Evolutionary conservation across 2,113 vertebrate genomes (phyloP), one percentile per base, ranked within the genome.

Genomic region (Ibidorhyncha struthersii): DNA sequence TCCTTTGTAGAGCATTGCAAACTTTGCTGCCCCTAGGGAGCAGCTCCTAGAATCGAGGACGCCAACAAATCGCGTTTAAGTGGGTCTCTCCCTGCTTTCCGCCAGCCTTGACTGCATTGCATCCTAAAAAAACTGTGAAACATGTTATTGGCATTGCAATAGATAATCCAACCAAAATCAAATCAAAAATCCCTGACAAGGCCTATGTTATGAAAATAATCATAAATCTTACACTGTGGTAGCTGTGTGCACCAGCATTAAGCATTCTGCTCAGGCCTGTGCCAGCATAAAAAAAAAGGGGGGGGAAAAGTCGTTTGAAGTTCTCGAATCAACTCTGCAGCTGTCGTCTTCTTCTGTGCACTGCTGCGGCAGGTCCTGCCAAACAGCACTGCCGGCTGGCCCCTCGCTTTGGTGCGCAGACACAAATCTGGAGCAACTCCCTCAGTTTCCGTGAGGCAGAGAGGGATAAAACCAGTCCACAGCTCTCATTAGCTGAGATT

Each of bases 111-210:
- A 82, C 89, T 93, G 76, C 45, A 36, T 10, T 82, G 90, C 63
- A 78, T 94, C 70, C 82, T 82, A 56, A 86, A 97, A 59, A 95
- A 89, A 9, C 38, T 69, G 55, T 80, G 86, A 96, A 96, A 95
- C 2, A 18, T 62, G 10, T 77, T 94, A 92, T 95, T 97, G 89
- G 43, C 86, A 94, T 93, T 90, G 82, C 86, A 94, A 67, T 95
- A 95, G 90, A 92, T 93, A 93, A 95, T 89, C 76, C 80, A 53
- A 92, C 56, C 32, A 67, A 76, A 95, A 95, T 97, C 83, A 91
- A 90, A 96, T 97, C 4, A 97, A 93, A 98, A 91, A 41, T 82
- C 71, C 74, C 73, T 95, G 83, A 83, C 90, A 96, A 96, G 94
- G 90, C 80, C 86, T 89, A 36, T 87, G 92, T 92, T 90, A 92